Base-by-base conservation (phyloP, 2,888 invertebrate species). In the Nudaria mundana region DNA sequence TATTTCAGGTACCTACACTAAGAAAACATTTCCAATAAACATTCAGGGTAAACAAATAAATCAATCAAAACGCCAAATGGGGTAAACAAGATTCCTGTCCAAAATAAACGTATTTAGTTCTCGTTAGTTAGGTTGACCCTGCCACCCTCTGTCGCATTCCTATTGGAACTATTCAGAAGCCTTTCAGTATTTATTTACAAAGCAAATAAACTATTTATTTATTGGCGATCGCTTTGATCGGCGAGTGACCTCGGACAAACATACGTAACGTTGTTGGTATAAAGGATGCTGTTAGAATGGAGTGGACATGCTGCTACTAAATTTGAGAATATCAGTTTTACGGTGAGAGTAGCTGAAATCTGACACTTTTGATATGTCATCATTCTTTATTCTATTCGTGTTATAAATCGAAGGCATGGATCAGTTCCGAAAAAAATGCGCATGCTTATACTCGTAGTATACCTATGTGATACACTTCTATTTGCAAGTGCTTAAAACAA, bases 131-230 rank as follows among this genome's bases (percentile, higher is more conserved):
- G 63, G 63, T 63, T 57, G 52, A 56, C 60, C 60, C 50, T 52
- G 52, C 55, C 63, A 62, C 68, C 68, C 70, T 68, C 63, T 56
- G 60, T 59, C 64, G 71, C 68, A 83, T 82, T 77, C 80, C 73
- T 71, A 55, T 43, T 45, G 51, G 64, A 83, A 81, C 78, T 83
- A 83, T 84, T 76, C 66, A 18, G 64, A 64, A 63, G 60, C 57
- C 57, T 60, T 70, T 64, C 66, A 58, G 68, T 76, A 82, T 84
- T 79, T 83, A 83, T 85, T 86, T 84, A 82, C 81, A 76, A 76
- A 83, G 79, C 77, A 80, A 84, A 84, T 84, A 77, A 84, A 82
- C 74, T 82, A 86, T 86, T 87, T 86, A 85, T 85, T 84, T 83
- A 83, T 81, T 81, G 81, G 76, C 68, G 66, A 75, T 78, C 72